Percentiles rank a stretch among this genome's conserved stretches.
Evolutionary conservation across 2,888 invertebrate genomes (phyloP).

Genomic region (Apotomis betuletana): DNA sequence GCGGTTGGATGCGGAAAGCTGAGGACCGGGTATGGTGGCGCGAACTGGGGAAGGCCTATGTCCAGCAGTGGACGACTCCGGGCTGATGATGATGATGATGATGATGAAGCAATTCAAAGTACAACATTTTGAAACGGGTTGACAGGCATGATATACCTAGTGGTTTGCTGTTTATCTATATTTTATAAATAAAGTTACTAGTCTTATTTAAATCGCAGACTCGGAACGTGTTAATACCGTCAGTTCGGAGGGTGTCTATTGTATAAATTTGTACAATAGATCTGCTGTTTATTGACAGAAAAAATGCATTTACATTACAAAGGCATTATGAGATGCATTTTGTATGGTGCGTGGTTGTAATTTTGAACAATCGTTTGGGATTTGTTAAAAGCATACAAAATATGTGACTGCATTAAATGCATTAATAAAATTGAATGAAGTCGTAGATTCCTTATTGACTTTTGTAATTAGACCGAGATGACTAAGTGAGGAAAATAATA

Average conservation of each 20-base stretch:
- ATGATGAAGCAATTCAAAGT: not conserved
- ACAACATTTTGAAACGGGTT: conserved; percentile 8
- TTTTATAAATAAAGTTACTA: not conserved
- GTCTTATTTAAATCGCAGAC: not conserved
- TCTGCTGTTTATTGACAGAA: not conserved
- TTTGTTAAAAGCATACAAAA: not conserved
- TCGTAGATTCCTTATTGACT: too few relatives aligned
- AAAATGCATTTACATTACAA: conserved; percentile 21
- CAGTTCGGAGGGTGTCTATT: not conserved
- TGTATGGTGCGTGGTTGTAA: not conserved
- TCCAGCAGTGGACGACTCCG: too few relatives aligned
- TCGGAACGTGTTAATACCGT: conserved; percentile 6
- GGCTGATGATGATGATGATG: too few relatives aligned
- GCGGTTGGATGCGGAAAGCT: too few relatives aligned
- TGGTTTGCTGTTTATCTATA: not conserved
- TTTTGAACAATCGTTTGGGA: not conserved
- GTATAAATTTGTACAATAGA: conserved; percentile 7
- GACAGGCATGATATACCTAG: not conserved
- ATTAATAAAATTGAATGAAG: too few relatives aligned
- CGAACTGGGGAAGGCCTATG: too few relatives aligned
- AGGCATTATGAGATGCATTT: conserved; percentile 4
- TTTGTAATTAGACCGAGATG: too few relatives aligned
- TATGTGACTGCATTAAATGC: too few relatives aligned
- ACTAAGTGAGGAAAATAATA: too few relatives aligned
- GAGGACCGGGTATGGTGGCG: too few relatives aligned